Base-by-base conservation (phyloP, 1,140 invertebrate species). In the Solen grandis region DNA sequence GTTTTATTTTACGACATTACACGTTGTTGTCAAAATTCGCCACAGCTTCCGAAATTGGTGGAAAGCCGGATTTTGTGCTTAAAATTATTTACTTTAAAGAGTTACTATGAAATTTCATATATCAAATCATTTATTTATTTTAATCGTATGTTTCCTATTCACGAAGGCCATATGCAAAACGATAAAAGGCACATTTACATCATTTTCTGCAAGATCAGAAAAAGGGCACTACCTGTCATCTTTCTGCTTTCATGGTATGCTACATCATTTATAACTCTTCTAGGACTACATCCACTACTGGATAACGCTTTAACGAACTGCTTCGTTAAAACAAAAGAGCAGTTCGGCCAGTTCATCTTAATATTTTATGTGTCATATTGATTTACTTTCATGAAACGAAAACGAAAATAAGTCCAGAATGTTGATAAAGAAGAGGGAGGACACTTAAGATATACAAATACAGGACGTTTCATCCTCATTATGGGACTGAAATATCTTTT, bases 221-320 rank as follows among this genome's bases (percentile, higher is more conserved):
- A 70, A 82, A 33, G 89, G 89, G 16, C 88, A 88, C 57, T 89
- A 88, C 69, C 46, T 90, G 2, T 86, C 89, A 31, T 87, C 89
- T 13, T 90, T 88, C 78, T 87, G 88, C 73, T 90, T 90, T 76
- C 89, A 90, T 81, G 89, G 89, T 90, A 83, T 76, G 76, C 68
- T 8, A 52, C 25, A 19, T 3, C 19, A 16, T 27, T 36, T 36
- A 22, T 46, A 36, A 27, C 3, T 57, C 13, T 35, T 22, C 16
- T 31, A 25, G 25, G 0, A 4, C 33, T 55, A 5, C 29, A n/a
- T 1, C 19, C 19, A 2, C 13, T 52, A 19, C 16, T 57, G 16
- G 2, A 5, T 29, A 29, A 19, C 8, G 10, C 33, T 25, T 35
- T 19, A 27, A 13, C n/a, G 31, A 68, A 57, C 25, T 62, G 8